Evolutionary conservation across 2,797 vertebrate species (phyloP).

Genomic region (Darevskia mixta): DNA sequence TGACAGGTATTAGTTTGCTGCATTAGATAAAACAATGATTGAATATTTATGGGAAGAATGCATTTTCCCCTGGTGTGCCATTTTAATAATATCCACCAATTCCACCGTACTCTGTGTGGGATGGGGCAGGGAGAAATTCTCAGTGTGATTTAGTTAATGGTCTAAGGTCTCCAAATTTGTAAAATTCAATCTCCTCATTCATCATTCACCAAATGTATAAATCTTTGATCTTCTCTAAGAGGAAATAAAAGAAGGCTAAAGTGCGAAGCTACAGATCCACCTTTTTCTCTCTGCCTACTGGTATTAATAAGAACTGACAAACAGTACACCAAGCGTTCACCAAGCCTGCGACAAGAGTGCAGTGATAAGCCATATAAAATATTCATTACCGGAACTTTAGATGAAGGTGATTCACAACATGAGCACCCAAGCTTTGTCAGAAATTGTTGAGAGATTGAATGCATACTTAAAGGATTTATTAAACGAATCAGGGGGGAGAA

Average conservation of each 20-base stretch:
- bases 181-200: constrained; percentile 77
- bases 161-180: constrained; percentile 71
- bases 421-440: constrained; percentile 74
- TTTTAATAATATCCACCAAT: constrained; percentile 14
- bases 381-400: constrained; percentile 73
- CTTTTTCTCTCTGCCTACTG: constrained; percentile 56
- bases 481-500: constrained; percentile 72
- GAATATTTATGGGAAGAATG: constrained; percentile 17
- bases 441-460: constrained; percentile 74
- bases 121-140: constrained; percentile 41
- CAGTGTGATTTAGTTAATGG: constrained; percentile 72
- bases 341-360: constrained; percentile 53
- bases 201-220: constrained; percentile 73
- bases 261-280: constrained; percentile 57
- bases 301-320: constrained; percentile 69
- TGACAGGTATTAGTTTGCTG: background rate
- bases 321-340: constrained; percentile 47
- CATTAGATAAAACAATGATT: background rate
- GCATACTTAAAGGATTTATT: constrained; percentile 80
- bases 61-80: constrained; percentile 20
- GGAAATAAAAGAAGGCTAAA: constrained; percentile 68
- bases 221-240: constrained; percentile 69
- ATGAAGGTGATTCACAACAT: constrained; percentile 73
- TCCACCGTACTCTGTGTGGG: constrained; percentile 9
- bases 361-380: constrained; percentile 74